Evolutionary conservation across 1,140 invertebrate species (phyloP).

Genomic region (Antheraea pernyi): DNA sequence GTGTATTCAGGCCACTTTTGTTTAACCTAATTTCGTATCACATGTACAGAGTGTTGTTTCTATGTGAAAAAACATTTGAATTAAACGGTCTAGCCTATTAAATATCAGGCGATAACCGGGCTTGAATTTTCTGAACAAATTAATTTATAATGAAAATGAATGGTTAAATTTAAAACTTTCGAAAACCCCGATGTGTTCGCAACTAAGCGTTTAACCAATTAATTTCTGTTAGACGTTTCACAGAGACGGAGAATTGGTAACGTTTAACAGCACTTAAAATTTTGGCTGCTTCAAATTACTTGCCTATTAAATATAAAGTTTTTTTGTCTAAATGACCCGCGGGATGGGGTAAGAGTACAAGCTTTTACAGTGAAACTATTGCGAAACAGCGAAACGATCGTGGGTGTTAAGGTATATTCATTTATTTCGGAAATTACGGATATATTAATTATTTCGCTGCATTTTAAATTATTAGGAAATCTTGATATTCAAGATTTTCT

Average conservation of each 20-base stretch:
- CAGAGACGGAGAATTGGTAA: conserved; percentile 15
- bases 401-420: too few species aligned
- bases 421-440: too few species aligned
- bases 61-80: background rate
- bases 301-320: too few species aligned
- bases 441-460: too few species aligned
- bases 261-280: conserved; percentile 25
- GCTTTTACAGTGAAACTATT: too few species aligned
- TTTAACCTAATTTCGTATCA: background rate
- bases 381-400: too few species aligned
- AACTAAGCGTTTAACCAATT: conserved; percentile 18
- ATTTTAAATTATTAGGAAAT: too few species aligned
- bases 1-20: background rate
- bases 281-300: conserved; percentile 12
- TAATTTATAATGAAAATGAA: conserved; percentile 28
- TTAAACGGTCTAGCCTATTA: background rate
- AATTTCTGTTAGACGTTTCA: conserved; percentile 21
- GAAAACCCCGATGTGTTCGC: conserved; percentile 28
- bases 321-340: too few species aligned
- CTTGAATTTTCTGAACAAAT: conserved; percentile 22
- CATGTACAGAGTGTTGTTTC: too few species aligned
- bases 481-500: too few species aligned
- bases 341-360: too few species aligned
- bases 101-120: conserved; percentile 11
- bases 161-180: conserved; percentile 32